These are phyloP conservation scores for Heteractis magnifica DNA, from an alignment of 92 coral and sea anemone species.

Conservation along the genomic window DNA sequence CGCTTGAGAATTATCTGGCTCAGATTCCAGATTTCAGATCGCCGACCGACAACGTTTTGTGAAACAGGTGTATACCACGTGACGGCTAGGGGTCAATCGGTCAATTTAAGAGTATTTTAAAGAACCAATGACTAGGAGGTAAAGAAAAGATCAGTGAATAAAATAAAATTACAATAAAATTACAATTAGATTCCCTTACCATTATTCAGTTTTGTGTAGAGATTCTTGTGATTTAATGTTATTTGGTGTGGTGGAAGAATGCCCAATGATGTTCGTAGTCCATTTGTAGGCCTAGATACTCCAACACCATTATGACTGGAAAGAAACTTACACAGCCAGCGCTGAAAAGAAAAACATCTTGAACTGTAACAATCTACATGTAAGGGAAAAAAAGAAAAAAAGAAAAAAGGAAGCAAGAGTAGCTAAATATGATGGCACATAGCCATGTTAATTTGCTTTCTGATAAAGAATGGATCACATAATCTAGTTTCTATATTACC, in stretches of 20 bases:
- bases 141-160: background rate
- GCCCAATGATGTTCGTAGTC: slow-evolving; percentile 26
- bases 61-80: too few relatives aligned
- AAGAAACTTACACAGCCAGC: slow-evolving; percentile 78
- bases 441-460: too few relatives aligned
- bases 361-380: background rate
- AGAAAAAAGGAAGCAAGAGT: too few relatives aligned
- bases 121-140: background rate
- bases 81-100: too few relatives aligned
- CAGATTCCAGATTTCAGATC: too few relatives aligned
- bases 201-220: background rate
- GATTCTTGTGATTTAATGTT: slow-evolving; percentile 8
- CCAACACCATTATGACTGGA: slow-evolving; percentile 57
- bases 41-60: too few relatives aligned
- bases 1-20: too few relatives aligned
- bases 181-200: background rate
- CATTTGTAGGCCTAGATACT: slow-evolving; percentile 59
- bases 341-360: slow-evolving; percentile 36
- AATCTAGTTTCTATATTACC: slow-evolving; percentile 29
- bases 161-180: background rate
- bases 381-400: background rate
- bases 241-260: slow-evolving; percentile 8
- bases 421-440: too few relatives aligned
- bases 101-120: background rate
- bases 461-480: too few relatives aligned